Evolutionary conservation across 2,797 vertebrate species (phyloP).

Genomic region (Caiman crocodilus): DNA sequence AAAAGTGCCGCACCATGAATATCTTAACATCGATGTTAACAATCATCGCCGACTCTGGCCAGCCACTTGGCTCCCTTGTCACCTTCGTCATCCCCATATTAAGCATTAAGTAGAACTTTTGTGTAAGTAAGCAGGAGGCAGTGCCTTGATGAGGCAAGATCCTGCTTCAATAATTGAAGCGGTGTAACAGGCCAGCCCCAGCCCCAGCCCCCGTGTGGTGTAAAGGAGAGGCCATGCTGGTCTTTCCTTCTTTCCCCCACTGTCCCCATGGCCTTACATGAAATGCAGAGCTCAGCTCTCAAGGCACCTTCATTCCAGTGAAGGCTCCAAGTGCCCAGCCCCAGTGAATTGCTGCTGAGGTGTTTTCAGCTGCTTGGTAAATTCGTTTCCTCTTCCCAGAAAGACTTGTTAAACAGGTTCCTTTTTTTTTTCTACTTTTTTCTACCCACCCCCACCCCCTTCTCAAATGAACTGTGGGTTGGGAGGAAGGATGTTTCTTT

Average conservation of each 20-base stretch:
- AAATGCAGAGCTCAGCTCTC: too few relatives aligned
- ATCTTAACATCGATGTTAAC: too few relatives aligned
- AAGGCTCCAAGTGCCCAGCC: not conserved
- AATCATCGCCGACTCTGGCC: not conserved
- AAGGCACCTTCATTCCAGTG: not conserved
- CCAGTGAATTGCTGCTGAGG: not conserved
- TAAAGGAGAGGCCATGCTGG: not conserved
- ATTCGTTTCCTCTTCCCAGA: conserved; percentile 20
- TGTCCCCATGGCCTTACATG: too few relatives aligned
- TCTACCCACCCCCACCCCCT: too few relatives aligned
- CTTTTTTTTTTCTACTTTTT: too few relatives aligned
- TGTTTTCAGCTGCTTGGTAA: conserved; percentile 46
- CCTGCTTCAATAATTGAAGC: conserved; percentile 58
- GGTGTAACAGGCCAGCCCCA: not conserved
- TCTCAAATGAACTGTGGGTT: not conserved
- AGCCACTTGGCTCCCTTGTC: not conserved
- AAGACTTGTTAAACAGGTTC: conserved; percentile 69
- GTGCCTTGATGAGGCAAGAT: not conserved
- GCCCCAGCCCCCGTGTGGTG: not conserved
- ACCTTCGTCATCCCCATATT: not conserved
- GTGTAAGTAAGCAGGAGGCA: not conserved
- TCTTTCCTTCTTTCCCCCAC: not conserved
- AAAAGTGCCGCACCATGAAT: too few relatives aligned
- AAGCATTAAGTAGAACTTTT: conserved; percentile 24
- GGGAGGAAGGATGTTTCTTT: not conserved